Percentiles rank a stretch among this genome's conserved stretches.
Conservation (phyloP, 2,113 vertebrate species). For the Sminthopsis crassicaudata region DNA sequence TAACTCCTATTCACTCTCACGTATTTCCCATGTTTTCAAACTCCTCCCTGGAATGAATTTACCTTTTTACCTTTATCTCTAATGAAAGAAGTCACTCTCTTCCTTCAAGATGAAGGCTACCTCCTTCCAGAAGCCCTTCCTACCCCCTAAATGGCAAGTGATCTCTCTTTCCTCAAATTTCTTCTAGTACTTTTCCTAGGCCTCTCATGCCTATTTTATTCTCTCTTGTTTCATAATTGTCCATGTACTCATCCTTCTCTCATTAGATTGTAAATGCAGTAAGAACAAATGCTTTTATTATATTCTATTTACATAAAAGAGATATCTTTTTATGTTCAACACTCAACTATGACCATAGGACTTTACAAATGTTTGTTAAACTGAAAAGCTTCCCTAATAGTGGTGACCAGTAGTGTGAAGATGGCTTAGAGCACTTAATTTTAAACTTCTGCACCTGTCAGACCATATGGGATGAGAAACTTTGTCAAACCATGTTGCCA, state of each 20-base stretch:
- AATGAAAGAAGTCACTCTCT: neutral
- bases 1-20: neutral
- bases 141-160: neutral
- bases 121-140: neutral
- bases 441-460: neutral
- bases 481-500: neutral
- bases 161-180: neutral
- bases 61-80: neutral
- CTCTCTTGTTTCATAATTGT: neutral
- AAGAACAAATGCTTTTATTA: neutral
- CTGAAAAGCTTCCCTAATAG: neutral
- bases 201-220: neutral
- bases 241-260: neutral
- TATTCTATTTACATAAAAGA: accelerated
- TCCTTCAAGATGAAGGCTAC: neutral
- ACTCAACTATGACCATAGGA: neutral
- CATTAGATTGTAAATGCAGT: neutral
- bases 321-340: neutral
- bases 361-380: neutral
- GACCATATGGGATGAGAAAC: neutral
- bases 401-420: neutral
- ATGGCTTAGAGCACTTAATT: neutral
- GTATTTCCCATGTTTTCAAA: neutral
- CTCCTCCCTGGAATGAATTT: neutral
- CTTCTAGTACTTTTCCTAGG: neutral